Base-by-base conservation (phyloP, 2,888 invertebrate species). In the Napeogenes sylphis region DNA sequence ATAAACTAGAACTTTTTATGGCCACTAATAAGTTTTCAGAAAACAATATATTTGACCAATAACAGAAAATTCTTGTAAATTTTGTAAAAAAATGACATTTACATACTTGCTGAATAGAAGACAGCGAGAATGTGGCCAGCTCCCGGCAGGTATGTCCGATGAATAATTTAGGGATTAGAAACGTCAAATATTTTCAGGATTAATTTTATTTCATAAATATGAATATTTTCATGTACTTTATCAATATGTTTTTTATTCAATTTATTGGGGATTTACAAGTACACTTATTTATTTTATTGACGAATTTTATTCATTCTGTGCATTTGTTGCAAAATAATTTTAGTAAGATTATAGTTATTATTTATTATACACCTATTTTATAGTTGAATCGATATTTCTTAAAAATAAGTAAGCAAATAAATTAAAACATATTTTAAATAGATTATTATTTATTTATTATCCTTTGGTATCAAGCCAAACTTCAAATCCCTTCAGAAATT, bases 71-170 rank as follows among this genome's bases (percentile, higher is more conserved):
- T 71, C 68, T 74, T 73, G 75, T 78, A 82, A 83, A 85, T 75
- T 77, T 78, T 63, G 67, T 80, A 80, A 76, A 84, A 85, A 84
- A 85, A 83, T 91, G 91, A 91, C 91, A 91, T 90, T 91, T 90
- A 91, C 91, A 90, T 91, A 91, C 91, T 90, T 90, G 88, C 87
- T 89, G 85, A 88, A 83, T 77, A 73, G 80, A 81, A 87, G 88
- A 90, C 87, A 87, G 87, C 83, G 78, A 82, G 81, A 87, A 83
- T 90, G 90, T 90, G 76, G 82, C 88, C 88, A 88, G 88, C 87
- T 79, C 76, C 83, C 70, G 67, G 73, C 76, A 78, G 81, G 80
- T 78, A 75, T 84, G 75, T 74, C 81, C 76, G 77, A 68, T 64
- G 81, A 85, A 81, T 82, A 85, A 80, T 61, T 59, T 67, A 54